These are phyloP conservation scores for Chironomus tentans DNA, from an alignment of 2,888 invertebrate species.

Conservation along the genomic window DNA sequence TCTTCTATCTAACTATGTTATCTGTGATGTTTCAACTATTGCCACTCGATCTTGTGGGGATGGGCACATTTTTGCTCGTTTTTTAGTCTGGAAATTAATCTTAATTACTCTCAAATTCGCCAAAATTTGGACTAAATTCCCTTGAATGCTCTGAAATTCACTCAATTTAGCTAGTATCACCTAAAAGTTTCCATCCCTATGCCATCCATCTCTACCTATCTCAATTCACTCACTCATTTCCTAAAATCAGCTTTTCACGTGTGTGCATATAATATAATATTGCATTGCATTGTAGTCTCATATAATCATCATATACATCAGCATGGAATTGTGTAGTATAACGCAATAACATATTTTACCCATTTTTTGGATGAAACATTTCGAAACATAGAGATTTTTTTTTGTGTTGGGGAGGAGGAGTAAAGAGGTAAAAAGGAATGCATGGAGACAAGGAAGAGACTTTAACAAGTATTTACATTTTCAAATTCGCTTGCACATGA, in stretches of 20 bases:
- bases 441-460: background rate
- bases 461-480: slow-evolving; percentile 9
- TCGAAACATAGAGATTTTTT: background rate
- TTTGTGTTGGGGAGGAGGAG: too few relatives aligned
- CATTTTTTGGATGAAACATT: background rate
- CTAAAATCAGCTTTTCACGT: slow-evolving; percentile 7
- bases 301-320: background rate
- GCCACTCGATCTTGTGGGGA: too few relatives aligned
- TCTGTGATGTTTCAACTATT: too few relatives aligned
- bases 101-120: too few relatives aligned
- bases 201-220: background rate
- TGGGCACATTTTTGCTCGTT: too few relatives aligned
- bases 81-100: too few relatives aligned
- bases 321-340: background rate
- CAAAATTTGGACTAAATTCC: too few relatives aligned
- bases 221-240: background rate
- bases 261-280: background rate
- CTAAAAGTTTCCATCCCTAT: too few relatives aligned
- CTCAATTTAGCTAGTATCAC: too few relatives aligned
- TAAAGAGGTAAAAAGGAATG: background rate
- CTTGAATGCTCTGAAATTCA: too few relatives aligned
- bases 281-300: background rate
- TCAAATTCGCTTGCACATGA: background rate
- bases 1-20: too few relatives aligned
- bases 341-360: background rate